Base-by-base conservation (phyloP, 2,797 vertebrate genomes). In the Carduelis carduelis region DNA sequence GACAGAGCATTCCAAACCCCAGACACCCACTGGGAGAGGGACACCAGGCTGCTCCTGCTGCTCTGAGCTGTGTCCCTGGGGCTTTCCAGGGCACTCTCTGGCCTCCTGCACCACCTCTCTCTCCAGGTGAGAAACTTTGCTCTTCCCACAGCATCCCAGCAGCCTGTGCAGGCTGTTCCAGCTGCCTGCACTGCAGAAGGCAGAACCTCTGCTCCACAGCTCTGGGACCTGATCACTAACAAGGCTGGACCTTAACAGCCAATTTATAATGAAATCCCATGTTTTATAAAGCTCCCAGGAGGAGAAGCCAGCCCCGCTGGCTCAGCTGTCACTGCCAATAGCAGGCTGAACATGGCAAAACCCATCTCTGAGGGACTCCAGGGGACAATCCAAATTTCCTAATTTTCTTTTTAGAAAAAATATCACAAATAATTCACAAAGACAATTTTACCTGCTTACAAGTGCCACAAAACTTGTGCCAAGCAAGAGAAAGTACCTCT, bases 1-100 rank as follows among this genome's bases (percentile, higher is more conserved):
- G 21, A 49, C 60, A 75, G 52, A 59, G 82, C 37, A 52, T 12
- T 59, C 37, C 70, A 37, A 1, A 27, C 6, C 37, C 60, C 0
- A 0, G 44, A 23, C 3, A 13, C 47, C 32, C 13, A 0, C 71
- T 22, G 17, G 46, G 23, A 72, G 16, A 24, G 34, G 43, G 4
- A 19, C 47, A 18, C 8, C 0, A 0, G 24, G 61, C 61, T 39
- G 43, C 32, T 52, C 12, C 46, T 22, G 27, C 61, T 55, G 30
- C 85, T 18, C 64, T 4, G 4, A 49, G 78, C 55, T 19, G 0
- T 4, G 61, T 46, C 35, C n/a, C 8, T 2, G 24, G 4, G 11
- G 15, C n/a, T 37, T 32, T 23, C 53, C 82, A 50, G 35, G 46
- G 44, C 35, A 12, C 9, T 2, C 28, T 14, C 5, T 1, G 47